Base-by-base conservation (phyloP, 2,888 invertebrate genomes). In the Caradrina kadenii region DNA sequence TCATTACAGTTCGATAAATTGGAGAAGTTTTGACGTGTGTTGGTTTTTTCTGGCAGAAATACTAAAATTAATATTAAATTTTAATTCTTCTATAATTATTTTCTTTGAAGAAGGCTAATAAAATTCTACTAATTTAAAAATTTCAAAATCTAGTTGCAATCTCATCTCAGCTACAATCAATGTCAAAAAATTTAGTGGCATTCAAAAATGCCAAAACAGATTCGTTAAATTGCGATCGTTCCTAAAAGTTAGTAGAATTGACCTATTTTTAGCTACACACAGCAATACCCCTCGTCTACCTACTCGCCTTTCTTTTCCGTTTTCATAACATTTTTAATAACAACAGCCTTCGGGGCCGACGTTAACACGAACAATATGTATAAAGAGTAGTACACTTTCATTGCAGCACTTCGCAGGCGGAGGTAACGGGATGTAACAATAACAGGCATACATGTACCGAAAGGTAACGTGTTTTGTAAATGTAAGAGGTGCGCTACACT, bases 401-500 rank as follows among this genome's bases (percentile, higher is more conserved):
- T 70, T 58, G 63, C 53, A 68, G 48, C 22, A 70, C 56, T 65
- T 56, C 17, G 45, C 45, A 45, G 22, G 21, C 35, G 50, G 59
- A 48, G 49, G 58, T 60, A 60, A 88, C 84, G 77, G 83, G 81
- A 79, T 84, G 78, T 83, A 81, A 87, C 81, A 85, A 82, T 88
- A 84, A 65, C 62, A 76, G 69, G 81, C 83, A 85, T 85, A 86
- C 84, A 84, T 79, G 63, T 50, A 77, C 82, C 81, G 87, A 88
- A 87, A 83, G 68, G 79, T 89, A 88, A 92, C 88, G 87, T 83
- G 83, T 85, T 87, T 89, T 88, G 89, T 87, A 87, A 81, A 86
- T 80, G 79, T 84, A 79, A 70, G 19, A 54, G 64, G 2, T 2
- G 2, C 22, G 6, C 26, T 54, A 70, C n/a, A 70, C 39, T 15